Evolutionary conservation across 2,797 vertebrate genomes (phyloP), one percentile per base, ranked within the genome.

Genomic region (Xenopus petersii): DNA sequence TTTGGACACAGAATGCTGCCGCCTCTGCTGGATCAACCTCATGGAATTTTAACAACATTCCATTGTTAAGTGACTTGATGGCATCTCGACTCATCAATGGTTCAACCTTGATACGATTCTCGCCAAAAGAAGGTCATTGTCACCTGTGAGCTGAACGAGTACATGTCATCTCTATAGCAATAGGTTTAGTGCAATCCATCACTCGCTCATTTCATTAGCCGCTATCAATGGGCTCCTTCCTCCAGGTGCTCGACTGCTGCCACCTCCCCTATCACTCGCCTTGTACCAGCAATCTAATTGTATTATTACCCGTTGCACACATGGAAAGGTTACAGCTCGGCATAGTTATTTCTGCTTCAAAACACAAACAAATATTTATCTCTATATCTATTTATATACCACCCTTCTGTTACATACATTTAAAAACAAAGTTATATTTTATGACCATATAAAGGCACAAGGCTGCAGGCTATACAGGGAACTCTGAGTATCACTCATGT

Each of bases 121-220:
- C 1, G 16, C n/a, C 47, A 33, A 12, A 51, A 12, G 73, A 63
- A 68, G 65, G 73, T 75, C 73, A 36, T n/a, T 60, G 30, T n/a
- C 48, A 36, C 73, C 33, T 4, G 61, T 63, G 30, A 16, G 59
- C 13, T 3, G 26, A 63, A 63, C 61, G 33, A 33, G 61, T 36
- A 12, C 9, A 36, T 36, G 26, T 33, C 61, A 63, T 33, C 61
- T 10, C 61, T 63, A 63, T 13, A 63, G 61, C 61, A 36, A 36
- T 63, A 16, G 21, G 1, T 36, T 63, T 63, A 16, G 61, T 24
- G 13, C 11, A 5, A 63, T 63, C 30, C 61, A 63, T 63, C 61
- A 63, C 61, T 33, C 33, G 15, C 11, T 12, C 15, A 36, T 63
- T 33, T 33, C 30, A 63, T 26, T 26, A 63, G 15, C 21, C 11